A percentile compares a stretch with the other conserved stretches of the same genome.
These are phyloP conservation scores for Etheostoma perlongum DNA, from an alignment of 2,797 vertebrate genomes.

Conservation along the genomic window DNA sequence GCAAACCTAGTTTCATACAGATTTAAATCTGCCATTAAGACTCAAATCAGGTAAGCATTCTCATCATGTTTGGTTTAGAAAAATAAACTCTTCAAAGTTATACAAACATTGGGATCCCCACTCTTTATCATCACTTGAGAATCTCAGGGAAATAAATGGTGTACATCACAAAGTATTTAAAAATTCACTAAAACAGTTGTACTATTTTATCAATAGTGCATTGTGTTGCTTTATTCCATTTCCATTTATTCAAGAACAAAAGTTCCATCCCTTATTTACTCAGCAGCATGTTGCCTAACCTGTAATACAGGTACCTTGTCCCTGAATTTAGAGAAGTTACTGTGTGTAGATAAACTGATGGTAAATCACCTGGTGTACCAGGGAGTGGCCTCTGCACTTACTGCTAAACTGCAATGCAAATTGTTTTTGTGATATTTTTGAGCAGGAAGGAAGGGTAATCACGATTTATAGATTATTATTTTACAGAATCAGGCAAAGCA, in stretches of 20 bases:
- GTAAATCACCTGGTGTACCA: background rate
- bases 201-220: background rate
- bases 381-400: conserved; percentile 19
- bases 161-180: background rate
- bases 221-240: background rate
- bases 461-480: background rate
- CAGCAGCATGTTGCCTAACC: conserved; percentile 12
- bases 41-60: background rate
- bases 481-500: background rate
- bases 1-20: background rate
- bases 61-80: background rate
- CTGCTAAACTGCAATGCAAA: background rate
- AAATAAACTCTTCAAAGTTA: background rate
- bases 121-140: background rate
- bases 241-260: background rate
- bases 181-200: background rate
- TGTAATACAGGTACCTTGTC: conserved; percentile 12
- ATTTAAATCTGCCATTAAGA: too few relatives aligned
- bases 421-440: background rate
- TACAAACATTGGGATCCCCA: background rate
- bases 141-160: background rate
- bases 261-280: background rate
- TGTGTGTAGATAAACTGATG: background rate
- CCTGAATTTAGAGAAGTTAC: too few relatives aligned
- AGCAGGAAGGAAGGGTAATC: background rate